Evolutionary conservation across 1,140 invertebrate species (phyloP).

Genomic region (Augochlora pura): DNA sequence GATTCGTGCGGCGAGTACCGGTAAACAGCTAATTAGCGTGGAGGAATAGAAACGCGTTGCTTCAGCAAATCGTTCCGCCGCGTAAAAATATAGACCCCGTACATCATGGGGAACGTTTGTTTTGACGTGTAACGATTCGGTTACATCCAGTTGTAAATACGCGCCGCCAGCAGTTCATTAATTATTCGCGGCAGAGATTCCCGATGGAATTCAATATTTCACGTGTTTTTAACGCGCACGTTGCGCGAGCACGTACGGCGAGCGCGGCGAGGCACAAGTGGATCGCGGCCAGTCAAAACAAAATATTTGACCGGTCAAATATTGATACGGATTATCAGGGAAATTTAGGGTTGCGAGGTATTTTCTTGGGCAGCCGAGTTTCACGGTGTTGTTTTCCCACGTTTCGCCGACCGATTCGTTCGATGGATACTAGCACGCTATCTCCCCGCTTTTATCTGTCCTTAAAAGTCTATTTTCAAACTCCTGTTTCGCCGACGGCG

Average conservation of each 20-base stretch:
- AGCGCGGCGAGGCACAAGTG: background rate
- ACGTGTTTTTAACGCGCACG: background rate
- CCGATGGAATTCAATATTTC: background rate
- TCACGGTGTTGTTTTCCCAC: background rate
- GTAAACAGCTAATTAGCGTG: no score
- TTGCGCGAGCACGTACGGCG: background rate
- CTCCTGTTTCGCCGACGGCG: no score
- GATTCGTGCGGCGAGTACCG: no score
- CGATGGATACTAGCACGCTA: slow-evolving; percentile 35
- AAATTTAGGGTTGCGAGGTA: background rate
- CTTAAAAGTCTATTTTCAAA: no score
- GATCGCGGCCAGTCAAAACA: background rate
- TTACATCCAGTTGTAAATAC: background rate
- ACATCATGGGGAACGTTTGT: no score
- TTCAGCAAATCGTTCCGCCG: no score
- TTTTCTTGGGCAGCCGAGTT: background rate
- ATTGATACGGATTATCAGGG: background rate
- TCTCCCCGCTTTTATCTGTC: background rate
- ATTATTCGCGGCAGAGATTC: background rate
- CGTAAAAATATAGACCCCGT: no score
- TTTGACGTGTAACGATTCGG: no score
- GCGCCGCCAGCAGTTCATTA: background rate
- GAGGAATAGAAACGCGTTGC: no score
- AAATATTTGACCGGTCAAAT: slow-evolving; percentile 5
- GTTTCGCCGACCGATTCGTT: slow-evolving; percentile 56